phyloP scores from a whole-genome alignment of 1,140 invertebrate species.

The Phenacoccus solenopsis region DNA sequence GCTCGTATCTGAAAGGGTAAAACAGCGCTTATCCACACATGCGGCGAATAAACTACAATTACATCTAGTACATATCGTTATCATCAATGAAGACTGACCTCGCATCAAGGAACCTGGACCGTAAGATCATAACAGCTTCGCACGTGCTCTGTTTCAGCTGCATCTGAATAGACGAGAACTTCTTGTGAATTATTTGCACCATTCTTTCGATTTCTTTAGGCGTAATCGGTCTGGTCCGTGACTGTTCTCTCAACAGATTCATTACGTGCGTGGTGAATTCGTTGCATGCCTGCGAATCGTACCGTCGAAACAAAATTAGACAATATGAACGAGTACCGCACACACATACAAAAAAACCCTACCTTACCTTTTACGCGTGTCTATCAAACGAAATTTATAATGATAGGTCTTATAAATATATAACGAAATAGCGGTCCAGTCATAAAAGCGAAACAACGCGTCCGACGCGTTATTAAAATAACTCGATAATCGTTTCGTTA shows the following conservation, averaged over 20 bases:
- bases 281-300: conserved; percentile 75
- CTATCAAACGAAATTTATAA: conserved; percentile 3
- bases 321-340: background rate
- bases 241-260: conserved; percentile 94
- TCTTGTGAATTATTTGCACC: conserved; percentile 99
- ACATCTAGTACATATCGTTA: background rate
- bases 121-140: conserved; percentile 99
- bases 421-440: background rate
- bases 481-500: background rate
- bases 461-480: background rate
- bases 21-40: too few species aligned
- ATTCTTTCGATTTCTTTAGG: conserved; percentile 97
- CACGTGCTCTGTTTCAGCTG: conserved; percentile 99
- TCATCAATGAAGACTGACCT: conserved; percentile 38
- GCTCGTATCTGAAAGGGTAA: too few species aligned
- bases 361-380: conserved; percentile 1
- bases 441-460: background rate
- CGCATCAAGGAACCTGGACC: conserved; percentile 88
- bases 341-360: background rate
- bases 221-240: conserved; percentile 88
- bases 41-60: background rate
- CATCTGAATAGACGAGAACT: conserved; percentile 99
- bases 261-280: conserved; percentile 99
- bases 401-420: background rate
- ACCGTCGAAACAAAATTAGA: conserved; percentile 7